Conservation (phyloP, 2,797 vertebrate species). For the Peromyscus nudipes region DNA sequence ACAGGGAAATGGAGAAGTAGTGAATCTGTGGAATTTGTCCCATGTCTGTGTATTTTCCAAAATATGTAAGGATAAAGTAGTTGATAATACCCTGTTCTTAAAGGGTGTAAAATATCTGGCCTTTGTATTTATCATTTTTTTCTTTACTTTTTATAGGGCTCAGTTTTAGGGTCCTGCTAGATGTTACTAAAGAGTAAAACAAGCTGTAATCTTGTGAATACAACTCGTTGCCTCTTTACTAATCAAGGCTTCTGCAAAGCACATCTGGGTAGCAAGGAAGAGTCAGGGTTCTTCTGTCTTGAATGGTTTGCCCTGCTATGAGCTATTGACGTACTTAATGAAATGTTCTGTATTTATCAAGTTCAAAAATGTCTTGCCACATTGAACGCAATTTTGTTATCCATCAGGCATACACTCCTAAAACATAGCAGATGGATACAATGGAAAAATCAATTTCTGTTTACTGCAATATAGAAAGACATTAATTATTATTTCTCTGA, state of each 20-base stretch:
- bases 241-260: background rate
- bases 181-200: constrained; percentile 79
- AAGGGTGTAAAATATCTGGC: constrained; percentile 68
- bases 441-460: constrained; percentile 17
- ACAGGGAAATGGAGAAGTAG: constrained; percentile 71
- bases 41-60: constrained; percentile 70
- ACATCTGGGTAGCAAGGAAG: background rate
- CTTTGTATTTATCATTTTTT: constrained; percentile 75
- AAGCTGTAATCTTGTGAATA: constrained; percentile 78
- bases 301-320: background rate
- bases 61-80: constrained; percentile 57
- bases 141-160: background rate
- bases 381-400: constrained; percentile 2
- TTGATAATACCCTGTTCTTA: constrained; percentile 72
- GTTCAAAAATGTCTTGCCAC: constrained; percentile 11
- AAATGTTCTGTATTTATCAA: constrained; percentile 38
- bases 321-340: background rate
- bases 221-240: background rate
- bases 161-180: constrained; percentile 55
- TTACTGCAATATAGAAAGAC: constrained; percentile 37
- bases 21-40: constrained; percentile 72
- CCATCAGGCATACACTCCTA: constrained; percentile 4
- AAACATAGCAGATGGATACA: background rate
- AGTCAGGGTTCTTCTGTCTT: background rate
- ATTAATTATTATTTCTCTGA: constrained; percentile 37